phyloP scores from a whole-genome alignment of 1,140 invertebrate genomes.

The Drosophila dunni region DNA sequence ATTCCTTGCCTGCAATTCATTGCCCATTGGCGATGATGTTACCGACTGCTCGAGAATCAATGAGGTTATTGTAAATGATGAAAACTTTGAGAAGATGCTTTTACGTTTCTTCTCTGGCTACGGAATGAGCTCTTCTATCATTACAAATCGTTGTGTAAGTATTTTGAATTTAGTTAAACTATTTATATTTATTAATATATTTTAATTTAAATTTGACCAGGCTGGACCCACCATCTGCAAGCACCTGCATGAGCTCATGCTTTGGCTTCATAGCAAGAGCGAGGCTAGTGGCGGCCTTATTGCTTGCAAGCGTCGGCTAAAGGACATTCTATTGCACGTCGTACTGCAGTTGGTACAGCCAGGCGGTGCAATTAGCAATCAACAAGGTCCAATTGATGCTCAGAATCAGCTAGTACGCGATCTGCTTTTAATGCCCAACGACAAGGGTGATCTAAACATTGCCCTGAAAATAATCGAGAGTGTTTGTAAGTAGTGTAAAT shows the following conservation, averaged over 20 bases:
- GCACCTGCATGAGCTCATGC: slow-evolving; percentile 90
- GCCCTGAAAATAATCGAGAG: slow-evolving; percentile 91
- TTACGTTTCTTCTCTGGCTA: slow-evolving; percentile 90
- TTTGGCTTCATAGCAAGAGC: slow-evolving; percentile 89
- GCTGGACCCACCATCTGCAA: slow-evolving; percentile 92
- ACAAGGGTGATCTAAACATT: slow-evolving; percentile 89
- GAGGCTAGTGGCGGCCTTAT: slow-evolving; percentile 86
- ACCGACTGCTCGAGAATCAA: slow-evolving; percentile 85
- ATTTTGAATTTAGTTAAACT: background rate
- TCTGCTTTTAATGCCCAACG: slow-evolving; percentile 88
- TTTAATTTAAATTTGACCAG: slow-evolving; percentile 77
- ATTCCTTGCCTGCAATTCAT: slow-evolving; percentile 86
- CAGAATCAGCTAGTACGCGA: slow-evolving; percentile 91
- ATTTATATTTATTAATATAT: background rate
- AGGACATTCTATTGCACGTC: slow-evolving; percentile 89
- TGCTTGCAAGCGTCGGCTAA: slow-evolving; percentile 88
- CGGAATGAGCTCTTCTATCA: slow-evolving; percentile 85
- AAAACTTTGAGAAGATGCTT: slow-evolving; percentile 90
- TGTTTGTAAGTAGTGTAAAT: slow-evolving; percentile 85
- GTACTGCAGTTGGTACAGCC: slow-evolving; percentile 90
- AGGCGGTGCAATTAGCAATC: slow-evolving; percentile 89
- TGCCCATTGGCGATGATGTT: slow-evolving; percentile 69
- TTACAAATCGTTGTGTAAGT: slow-evolving; percentile 82
- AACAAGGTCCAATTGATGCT: slow-evolving; percentile 92
- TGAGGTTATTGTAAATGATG: slow-evolving; percentile 88